Base-by-base conservation (phyloP, 2,888 invertebrate species). In the Dimorphilus gyrociliatus region DNA sequence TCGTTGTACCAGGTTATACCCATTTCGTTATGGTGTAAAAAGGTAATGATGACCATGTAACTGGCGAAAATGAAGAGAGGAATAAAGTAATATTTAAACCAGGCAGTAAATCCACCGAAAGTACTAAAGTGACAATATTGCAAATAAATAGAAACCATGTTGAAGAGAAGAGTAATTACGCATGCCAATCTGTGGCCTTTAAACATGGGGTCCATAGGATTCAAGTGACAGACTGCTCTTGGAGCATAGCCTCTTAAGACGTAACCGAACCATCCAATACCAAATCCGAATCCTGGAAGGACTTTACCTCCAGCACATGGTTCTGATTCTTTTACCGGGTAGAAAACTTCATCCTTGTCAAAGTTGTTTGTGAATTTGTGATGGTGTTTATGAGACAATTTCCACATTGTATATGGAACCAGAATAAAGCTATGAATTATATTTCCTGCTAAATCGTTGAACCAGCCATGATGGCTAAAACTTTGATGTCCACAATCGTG, bases 401-500 rank as follows among this genome's bases (percentile, higher is more conserved):
- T 57, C 55, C 54, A 57, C 29, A 47, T 46, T 36, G 48, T 54
- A 38, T 47, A 57, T 4, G 57, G 57, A 13, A 45, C 45, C 24
- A 54, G 27, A 4, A 57, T 43, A 30, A 53, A 40, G 2, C 45
- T 39, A 30, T 57, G 57, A 6, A 43, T 36, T 12, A 53, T 16
- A 3, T 44, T 50, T 3, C 57, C 57, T 8, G 50, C 33, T 8
- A 48, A 25, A 27, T 53, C 50, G 32, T 57, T 55, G 23, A 55
- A 29, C 19, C 45, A 25, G 10, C 36, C 35, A 32, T 45, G 38
- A 29, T 41, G 40, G 8, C 51, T 53, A 38, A 55, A 57, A 2
- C 54, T 54, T 3, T 48, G 47, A 33, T 57, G 57, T 1, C 55
- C 53, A 30, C 53, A 53, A 34, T 55, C 55, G 29, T 56, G 56